Evolutionary conservation across 2,888 invertebrate genomes (phyloP).

Genomic region (Ennomos quercinarius): DNA sequence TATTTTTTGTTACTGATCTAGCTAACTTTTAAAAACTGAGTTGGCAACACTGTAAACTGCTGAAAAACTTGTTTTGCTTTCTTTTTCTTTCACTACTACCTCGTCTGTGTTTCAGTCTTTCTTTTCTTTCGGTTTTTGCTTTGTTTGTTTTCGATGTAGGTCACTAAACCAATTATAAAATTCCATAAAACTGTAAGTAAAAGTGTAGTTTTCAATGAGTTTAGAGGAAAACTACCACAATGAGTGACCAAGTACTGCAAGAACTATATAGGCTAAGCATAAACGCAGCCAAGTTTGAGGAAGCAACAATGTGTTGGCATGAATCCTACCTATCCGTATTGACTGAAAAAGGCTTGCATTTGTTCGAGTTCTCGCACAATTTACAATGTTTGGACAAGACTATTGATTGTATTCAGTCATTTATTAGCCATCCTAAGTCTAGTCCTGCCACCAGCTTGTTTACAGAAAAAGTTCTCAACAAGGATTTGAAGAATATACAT

Average conservation of each 20-base stretch:
- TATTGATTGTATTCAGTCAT: constrained; percentile 57
- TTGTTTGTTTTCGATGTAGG: too few relatives aligned
- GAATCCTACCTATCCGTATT: constrained; percentile 59
- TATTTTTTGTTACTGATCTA: too few relatives aligned
- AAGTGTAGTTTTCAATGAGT: too few relatives aligned
- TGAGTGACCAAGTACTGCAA: constrained; percentile 49
- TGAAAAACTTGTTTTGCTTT: too few relatives aligned
- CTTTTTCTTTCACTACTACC: too few relatives aligned
- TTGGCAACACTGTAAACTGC: too few relatives aligned
- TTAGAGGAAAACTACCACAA: constrained; percentile 25
- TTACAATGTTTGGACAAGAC: constrained; percentile 63
- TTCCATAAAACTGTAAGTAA: too few relatives aligned
- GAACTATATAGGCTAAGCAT: constrained; percentile 62
- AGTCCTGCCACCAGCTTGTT: constrained; percentile 62
- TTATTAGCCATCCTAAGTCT: constrained; percentile 54
- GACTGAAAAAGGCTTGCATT: constrained; percentile 61
- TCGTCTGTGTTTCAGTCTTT: too few relatives aligned
- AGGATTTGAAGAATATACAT: constrained; percentile 59
- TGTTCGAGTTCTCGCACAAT: constrained; percentile 63
- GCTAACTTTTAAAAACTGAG: too few relatives aligned
- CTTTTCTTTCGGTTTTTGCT: too few relatives aligned
- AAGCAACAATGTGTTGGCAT: constrained; percentile 56
- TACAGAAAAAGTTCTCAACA: constrained; percentile 48
- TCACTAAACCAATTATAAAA: too few relatives aligned
- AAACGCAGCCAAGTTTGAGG: constrained; percentile 58